Percentiles rank a stretch among this genome's conserved stretches.
phyloP scores from a whole-genome alignment of 2,113 vertebrate genomes.

The Phyllostomus discolor region DNA sequence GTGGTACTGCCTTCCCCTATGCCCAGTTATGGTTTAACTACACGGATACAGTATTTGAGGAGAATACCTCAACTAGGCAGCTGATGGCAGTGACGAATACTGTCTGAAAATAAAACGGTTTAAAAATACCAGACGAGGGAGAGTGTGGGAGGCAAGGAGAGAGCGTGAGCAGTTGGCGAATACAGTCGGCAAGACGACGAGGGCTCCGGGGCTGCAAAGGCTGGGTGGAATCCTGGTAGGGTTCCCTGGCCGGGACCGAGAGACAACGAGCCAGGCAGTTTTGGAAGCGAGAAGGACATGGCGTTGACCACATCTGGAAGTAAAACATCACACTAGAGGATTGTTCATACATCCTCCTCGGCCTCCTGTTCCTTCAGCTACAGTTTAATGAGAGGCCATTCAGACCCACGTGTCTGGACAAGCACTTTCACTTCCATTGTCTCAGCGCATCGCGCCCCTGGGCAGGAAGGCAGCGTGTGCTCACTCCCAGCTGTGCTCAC shows the following conservation, averaged over 20 bases:
- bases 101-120: slow-evolving; percentile 57
- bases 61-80: slow-evolving; percentile 61
- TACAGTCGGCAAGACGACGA: background rate
- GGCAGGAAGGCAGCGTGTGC: background rate
- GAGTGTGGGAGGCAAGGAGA: slow-evolving; percentile 43
- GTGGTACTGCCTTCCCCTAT: background rate
- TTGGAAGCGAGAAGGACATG: background rate
- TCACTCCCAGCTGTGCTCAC: background rate
- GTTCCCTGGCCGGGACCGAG: background rate
- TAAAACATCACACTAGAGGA: background rate
- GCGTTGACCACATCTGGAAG: background rate
- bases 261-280: background rate
- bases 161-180: background rate
- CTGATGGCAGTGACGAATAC: slow-evolving; percentile 52
- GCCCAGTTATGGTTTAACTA: background rate
- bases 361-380: background rate
- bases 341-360: background rate
- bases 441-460: background rate
- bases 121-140: slow-evolving; percentile 58
- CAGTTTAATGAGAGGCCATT: background rate
- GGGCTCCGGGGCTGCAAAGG: background rate
- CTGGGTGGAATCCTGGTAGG: background rate
- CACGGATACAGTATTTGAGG: slow-evolving; percentile 51
- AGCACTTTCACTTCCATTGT: background rate
- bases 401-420: background rate